Conservation (phyloP, 2,797 vertebrate species). For the Oreochromis grahami region DNA sequence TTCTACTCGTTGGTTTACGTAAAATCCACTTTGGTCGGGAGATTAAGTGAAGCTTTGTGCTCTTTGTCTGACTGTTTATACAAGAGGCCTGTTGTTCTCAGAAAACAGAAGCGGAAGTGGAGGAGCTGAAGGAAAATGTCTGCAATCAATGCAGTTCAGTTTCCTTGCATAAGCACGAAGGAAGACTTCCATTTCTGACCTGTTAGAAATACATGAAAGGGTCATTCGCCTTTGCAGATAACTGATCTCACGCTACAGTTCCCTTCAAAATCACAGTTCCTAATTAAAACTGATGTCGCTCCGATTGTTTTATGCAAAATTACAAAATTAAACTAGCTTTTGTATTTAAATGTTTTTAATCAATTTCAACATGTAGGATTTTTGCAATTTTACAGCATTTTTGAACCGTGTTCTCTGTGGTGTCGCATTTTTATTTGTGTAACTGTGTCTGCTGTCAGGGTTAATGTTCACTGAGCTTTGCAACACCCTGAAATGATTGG, state of each 20-base stretch:
- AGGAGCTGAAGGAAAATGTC: background rate
- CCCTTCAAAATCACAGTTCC: background rate
- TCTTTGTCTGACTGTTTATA: background rate
- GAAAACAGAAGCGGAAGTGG: background rate
- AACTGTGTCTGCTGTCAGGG: background rate
- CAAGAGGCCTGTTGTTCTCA: background rate
- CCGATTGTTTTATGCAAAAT: background rate
- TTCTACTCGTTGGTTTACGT: background rate
- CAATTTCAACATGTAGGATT: accelerated
- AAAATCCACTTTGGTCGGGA: background rate
- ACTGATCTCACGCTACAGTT: background rate
- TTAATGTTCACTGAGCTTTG: background rate
- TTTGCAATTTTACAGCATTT: background rate
- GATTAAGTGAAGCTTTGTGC: background rate
- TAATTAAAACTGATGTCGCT: accelerated
- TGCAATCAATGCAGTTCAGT: background rate
- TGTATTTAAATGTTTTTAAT: background rate
- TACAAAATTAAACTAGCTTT: background rate
- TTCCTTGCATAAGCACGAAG: background rate
- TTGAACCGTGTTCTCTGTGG: background rate
- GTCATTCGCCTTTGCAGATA: background rate
- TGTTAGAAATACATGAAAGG: background rate
- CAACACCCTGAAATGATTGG: background rate
- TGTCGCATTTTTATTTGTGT: background rate
- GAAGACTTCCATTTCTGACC: background rate